Conservation (phyloP, 2,113 vertebrate genomes). For the Oreochromis aureus region DNA sequence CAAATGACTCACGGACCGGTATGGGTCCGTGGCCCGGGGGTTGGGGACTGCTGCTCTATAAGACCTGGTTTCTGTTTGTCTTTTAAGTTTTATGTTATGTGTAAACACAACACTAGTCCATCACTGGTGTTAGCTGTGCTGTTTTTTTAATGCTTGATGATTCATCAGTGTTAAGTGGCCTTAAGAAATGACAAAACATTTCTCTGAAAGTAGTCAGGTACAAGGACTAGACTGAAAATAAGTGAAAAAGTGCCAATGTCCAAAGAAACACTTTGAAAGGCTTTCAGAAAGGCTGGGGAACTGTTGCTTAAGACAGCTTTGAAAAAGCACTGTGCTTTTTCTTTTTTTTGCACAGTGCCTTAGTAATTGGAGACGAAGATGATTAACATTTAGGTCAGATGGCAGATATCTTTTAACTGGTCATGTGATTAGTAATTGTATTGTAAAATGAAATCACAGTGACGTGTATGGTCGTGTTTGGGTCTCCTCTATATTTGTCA, state of each 20-base stretch:
- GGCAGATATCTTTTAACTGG: background rate
- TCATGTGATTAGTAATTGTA: background rate
- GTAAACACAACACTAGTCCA: rapidly evolving
- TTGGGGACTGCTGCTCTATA: rapidly evolving
- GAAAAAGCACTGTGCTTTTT: too few species aligned
- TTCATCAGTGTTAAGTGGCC: too few species aligned
- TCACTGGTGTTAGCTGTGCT: rapidly evolving
- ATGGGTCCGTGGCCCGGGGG: rapidly evolving
- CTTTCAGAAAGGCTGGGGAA: too few species aligned
- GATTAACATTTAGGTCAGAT: background rate
- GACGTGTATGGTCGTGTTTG: background rate
- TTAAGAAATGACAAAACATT: too few species aligned
- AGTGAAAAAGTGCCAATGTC: too few species aligned
- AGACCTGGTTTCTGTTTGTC: background rate
- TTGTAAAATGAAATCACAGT: background rate
- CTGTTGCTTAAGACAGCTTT: too few species aligned
- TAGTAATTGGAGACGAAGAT: background rate
- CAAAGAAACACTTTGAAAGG: too few species aligned
- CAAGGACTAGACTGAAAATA: too few species aligned
- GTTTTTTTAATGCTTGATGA: background rate
- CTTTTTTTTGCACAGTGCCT: background rate
- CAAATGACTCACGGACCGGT: rapidly evolving
- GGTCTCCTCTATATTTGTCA: background rate
- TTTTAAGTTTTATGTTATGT: background rate
- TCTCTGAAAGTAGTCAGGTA: too few species aligned